phyloP scores from a whole-genome alignment of 2,797 vertebrate genomes.

The Coendou prehensilis region DNA sequence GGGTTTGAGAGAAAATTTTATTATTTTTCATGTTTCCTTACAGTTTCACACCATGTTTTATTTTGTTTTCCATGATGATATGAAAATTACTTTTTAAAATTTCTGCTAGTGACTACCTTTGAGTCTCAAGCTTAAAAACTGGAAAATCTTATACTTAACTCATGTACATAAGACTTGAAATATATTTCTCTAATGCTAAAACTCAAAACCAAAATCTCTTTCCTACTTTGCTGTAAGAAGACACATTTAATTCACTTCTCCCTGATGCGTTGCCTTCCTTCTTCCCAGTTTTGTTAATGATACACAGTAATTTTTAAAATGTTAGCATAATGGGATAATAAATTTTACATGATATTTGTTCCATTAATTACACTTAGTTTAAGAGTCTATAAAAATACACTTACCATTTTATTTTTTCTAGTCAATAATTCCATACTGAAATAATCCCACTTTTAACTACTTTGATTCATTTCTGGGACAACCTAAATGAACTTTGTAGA shows the following conservation, averaged over 20 bases:
- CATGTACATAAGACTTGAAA: not conserved
- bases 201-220: not conserved
- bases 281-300: not conserved
- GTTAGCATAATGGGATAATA: not conserved
- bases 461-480: not conserved
- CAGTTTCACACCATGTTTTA: not conserved
- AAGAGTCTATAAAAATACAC: not conserved
- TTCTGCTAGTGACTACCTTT: not conserved
- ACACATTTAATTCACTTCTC: not conserved
- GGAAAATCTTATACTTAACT: not conserved
- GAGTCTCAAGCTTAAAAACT: not conserved
- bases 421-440: not conserved
- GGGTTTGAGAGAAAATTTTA: not conserved
- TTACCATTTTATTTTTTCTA: not conserved
- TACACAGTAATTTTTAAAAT: not conserved
- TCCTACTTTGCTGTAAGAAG: not conserved
- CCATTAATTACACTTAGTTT: not conserved
- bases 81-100: not conserved
- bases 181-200: not conserved
- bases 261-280: no score
- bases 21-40: conserved; percentile 20
- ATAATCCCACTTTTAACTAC: not conserved
- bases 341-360: not conserved
- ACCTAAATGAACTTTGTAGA: not conserved
- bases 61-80: not conserved